A percentile compares a stretch with the other conserved stretches of the same genome.
phyloP scores from a whole-genome alignment of 2,888 invertebrate species.

The Copidosoma aretas region DNA sequence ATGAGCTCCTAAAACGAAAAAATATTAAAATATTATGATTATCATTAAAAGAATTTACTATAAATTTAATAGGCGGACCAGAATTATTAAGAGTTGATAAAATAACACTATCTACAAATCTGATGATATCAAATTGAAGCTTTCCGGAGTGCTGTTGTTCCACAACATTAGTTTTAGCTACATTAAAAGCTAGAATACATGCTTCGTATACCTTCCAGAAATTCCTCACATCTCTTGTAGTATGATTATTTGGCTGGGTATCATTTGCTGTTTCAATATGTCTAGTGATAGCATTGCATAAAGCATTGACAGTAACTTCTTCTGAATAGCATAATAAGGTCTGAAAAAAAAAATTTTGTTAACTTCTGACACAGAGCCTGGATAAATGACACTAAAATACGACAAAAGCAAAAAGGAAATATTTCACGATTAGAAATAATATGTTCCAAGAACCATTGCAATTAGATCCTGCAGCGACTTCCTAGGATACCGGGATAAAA shows the following conservation, averaged over 20 bases:
- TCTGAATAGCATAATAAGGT: constrained; percentile 61
- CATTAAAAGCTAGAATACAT: constrained; percentile 70
- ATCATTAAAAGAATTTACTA: neutral
- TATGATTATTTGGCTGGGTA: constrained; percentile 60
- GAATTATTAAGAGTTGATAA: constrained; percentile 63
- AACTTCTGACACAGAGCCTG: too few relatives aligned
- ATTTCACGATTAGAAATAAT: too few relatives aligned
- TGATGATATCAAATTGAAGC: constrained; percentile 56
- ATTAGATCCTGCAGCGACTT: too few relatives aligned
- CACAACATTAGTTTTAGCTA: constrained; percentile 64
- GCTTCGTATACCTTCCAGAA: constrained; percentile 77
- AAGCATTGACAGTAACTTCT: constrained; percentile 65
- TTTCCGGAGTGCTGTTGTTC: constrained; percentile 54
- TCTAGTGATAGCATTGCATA: constrained; percentile 68
- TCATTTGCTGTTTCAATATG: constrained; percentile 69
- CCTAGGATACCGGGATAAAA: too few relatives aligned
- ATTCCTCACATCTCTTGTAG: constrained; percentile 47
- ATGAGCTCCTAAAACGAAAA: constrained; percentile 54
- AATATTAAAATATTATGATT: neutral
- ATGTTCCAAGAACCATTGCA: too few relatives aligned
- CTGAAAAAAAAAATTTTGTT: constrained; percentile 43
- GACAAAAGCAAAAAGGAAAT: too few relatives aligned
- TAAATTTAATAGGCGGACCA: constrained; percentile 52
- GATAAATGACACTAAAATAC: too few relatives aligned
- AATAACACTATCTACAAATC: constrained; percentile 64